Evolutionary conservation across 2,888 invertebrate species (phyloP).

Genomic region (Hemaris fuciformis): DNA sequence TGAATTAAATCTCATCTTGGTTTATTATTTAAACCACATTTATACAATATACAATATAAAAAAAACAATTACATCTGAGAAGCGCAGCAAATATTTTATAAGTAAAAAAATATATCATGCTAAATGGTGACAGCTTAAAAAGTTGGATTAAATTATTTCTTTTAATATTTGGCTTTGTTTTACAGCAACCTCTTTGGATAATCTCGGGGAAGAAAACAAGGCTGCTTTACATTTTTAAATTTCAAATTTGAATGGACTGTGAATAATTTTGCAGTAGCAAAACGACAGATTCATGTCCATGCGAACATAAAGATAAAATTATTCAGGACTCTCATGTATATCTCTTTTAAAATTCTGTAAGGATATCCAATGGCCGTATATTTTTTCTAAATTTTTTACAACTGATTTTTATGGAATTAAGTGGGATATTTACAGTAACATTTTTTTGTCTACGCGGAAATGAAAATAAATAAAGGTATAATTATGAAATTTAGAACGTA

Average conservation of each 20-base stretch:
- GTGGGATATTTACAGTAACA: background rate
- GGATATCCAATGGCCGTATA: background rate
- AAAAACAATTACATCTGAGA: no score
- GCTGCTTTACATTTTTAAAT: background rate
- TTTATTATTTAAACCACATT: no score
- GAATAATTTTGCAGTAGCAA: background rate
- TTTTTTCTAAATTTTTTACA: background rate
- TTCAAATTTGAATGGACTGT: background rate
- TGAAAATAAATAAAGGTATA: no score
- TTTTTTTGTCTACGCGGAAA: no score
- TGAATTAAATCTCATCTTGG: no score
- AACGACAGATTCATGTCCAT: background rate
- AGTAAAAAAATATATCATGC: background rate
- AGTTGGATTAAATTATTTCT: background rate
- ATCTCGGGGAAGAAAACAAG: background rate
- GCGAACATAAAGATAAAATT: slow-evolving; percentile 1
- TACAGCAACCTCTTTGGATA: background rate
- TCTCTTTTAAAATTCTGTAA: background rate
- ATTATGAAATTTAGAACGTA: no score
- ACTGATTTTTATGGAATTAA: background rate
- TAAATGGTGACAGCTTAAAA: background rate
- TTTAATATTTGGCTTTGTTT: background rate
- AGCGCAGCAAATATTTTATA: background rate
- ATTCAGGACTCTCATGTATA: background rate
- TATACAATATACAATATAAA: background rate